Base-by-base conservation (phyloP, 2,888 invertebrate species). In the Metalampra italica region DNA sequence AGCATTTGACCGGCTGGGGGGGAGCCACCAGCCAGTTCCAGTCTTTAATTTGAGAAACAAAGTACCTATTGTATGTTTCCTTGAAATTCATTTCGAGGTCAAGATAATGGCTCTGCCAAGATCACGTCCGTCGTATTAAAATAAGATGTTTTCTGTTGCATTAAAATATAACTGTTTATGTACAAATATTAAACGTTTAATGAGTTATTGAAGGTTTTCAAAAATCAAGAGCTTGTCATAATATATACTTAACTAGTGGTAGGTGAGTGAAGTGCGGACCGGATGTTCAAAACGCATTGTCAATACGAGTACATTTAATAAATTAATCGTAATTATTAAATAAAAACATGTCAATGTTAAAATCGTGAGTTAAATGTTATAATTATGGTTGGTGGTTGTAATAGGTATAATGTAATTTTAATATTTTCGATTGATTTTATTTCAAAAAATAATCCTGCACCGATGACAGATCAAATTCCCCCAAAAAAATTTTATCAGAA, bases 201-300 rank as follows among this genome's bases (percentile, higher is more conserved):
- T 32, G 1, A 32, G 11, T 32, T 32, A 32, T 32, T 32, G n/a
- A 37, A 7, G 37, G 9, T 34, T 39, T 39, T n/a, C 8, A 56
- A 69, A 76, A 72, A 72, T 75, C 68, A 73, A 71, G 86, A 86
- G 86, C 86, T 86, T 86, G 79, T 84, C 83, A 78, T 78, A n/a
- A n/a, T n/a, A n/a, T n/a, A n/a, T n/a, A n/a, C n/a, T n/a, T n/a
- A n/a, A n/a, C n/a, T n/a, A n/a, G n/a, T n/a, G n/a, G n/a, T n/a
- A n/a, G 53, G 82, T 82, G 78, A 57, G 50, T 51, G 81, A 82
- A 82, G 80, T 64, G 69, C 71, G 74, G 75, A 73, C 77, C 69
- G 64, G 81, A 83, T 78, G 84, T 87, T 84, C 82, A 86, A 86
- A 87, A 75, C 73, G 75, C 79, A 77, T 68, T 79, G 87, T 87